Evolutionary conservation across 2,113 vertebrate species (phyloP).

Genomic region (Aleadryas rufinucha): DNA sequence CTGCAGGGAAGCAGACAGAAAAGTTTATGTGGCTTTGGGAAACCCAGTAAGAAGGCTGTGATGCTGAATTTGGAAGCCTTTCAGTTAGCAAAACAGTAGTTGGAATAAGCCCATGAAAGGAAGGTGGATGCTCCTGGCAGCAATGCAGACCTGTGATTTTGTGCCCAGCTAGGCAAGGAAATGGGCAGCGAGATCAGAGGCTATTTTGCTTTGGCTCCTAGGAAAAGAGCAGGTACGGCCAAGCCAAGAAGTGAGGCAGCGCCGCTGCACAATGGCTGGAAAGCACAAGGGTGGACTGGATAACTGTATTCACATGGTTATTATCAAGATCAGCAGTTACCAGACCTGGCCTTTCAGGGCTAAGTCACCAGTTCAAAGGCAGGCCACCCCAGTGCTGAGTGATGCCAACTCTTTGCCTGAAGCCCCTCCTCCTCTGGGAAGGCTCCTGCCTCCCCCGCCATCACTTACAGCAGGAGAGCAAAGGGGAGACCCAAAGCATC

Average conservation of each 20-base stretch:
- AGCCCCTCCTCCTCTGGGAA: neutral
- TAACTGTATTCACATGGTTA: neutral
- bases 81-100: neutral
- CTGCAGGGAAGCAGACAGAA: neutral
- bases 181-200: slow-evolving; percentile 20
- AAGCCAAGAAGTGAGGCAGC: neutral
- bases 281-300: neutral
- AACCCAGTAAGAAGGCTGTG: neutral
- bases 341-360: neutral
- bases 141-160: neutral
- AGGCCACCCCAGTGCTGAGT: neutral
- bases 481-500: neutral
- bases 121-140: slow-evolving; percentile 33
- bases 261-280: neutral
- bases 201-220: neutral
- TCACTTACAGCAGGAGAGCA: neutral
- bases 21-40: slow-evolving; percentile 29
- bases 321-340: neutral
- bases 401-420: neutral
- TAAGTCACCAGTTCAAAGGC: neutral
- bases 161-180: slow-evolving; percentile 32
- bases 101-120: neutral
- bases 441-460: rapidly evolving
- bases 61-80: neutral
- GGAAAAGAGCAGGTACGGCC: neutral